Evolutionary conservation across 2,113 vertebrate genomes (phyloP).

Genomic region (Lampris megalopsis): DNA sequence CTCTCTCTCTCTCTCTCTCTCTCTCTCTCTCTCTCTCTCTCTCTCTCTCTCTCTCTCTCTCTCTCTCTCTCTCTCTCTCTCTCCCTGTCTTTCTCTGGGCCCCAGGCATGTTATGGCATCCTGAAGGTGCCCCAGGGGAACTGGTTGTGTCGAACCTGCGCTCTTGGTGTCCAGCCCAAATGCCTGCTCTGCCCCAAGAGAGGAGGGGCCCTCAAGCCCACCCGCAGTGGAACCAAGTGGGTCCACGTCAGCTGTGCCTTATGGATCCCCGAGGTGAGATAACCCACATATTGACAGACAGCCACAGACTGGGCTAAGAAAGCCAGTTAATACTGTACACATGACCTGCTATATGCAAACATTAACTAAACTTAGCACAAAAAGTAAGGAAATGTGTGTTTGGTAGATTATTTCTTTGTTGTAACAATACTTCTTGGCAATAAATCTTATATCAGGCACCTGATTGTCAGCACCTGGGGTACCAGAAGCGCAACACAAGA

Average conservation of each 20-base stretch:
- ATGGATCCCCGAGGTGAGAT: slow-evolving; percentile 97
- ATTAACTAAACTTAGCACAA: no score
- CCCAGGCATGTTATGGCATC: slow-evolving; percentile 96
- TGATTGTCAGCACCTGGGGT: no score
- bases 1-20: neutral
- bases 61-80: neutral
- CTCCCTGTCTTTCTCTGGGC: neutral
- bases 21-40: neutral
- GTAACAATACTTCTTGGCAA: no score
- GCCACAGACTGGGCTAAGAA: no score
- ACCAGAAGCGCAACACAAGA: no score
- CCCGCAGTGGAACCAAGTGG: slow-evolving; percentile 97
- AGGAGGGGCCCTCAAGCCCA: slow-evolving; percentile 96
- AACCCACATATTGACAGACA: neutral
- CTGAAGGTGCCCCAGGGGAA: slow-evolving; percentile 96
- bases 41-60: neutral
- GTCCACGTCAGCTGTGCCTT: slow-evolving; percentile 99
- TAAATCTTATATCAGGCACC: no score
- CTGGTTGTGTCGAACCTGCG: slow-evolving; percentile 97
- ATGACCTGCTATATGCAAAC: no score
- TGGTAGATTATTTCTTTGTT: no score
- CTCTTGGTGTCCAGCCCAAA: slow-evolving; percentile 96
- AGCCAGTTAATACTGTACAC: no score
- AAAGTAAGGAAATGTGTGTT: no score
- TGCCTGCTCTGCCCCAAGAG: slow-evolving; percentile 97